These are phyloP conservation scores for Rattus norvegicus DNA, from an alignment of 2,113 vertebrate genomes.

Conservation along the genomic window DNA sequence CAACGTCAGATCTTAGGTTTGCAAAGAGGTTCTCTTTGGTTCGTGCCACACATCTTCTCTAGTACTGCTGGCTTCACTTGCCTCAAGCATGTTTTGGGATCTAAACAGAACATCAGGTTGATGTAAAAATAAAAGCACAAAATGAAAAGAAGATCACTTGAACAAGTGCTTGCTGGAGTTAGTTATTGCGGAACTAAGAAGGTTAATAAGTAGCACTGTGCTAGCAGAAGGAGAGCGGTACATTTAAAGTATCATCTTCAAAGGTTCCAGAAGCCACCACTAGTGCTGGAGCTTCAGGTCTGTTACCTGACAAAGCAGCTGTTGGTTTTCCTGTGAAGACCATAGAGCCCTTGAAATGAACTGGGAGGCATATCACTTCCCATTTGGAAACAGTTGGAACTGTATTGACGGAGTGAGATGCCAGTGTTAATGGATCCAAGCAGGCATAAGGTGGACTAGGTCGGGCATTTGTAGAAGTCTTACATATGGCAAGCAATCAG, in stretches of 20 bases:
- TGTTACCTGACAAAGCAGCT: not conserved
- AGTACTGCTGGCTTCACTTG: not conserved
- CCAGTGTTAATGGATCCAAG: conserved; percentile 9
- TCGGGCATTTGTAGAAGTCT: not conserved
- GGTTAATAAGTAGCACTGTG: not conserved
- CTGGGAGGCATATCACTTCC: not conserved
- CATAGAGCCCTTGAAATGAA: not conserved
- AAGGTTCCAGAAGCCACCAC: not conserved
- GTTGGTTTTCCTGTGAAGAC: conserved; percentile 22
- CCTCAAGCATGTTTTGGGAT: conserved; percentile 6
- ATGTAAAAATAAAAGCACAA: not conserved
- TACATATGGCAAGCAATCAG: not conserved
- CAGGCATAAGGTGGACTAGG: not conserved
- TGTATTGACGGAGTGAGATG: not conserved
- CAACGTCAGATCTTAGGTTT: not conserved
- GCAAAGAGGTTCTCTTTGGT: not conserved
- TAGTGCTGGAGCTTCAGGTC: not conserved
- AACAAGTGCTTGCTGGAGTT: conserved; percentile 16
- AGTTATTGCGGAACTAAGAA: not conserved
- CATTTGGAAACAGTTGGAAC: not conserved
- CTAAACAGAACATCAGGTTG: not conserved
- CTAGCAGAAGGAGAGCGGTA: not conserved
- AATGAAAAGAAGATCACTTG: conserved; percentile 47
- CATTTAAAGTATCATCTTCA: not conserved
- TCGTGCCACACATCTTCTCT: not conserved